Percentiles rank a stretch among this genome's conserved stretches.
Conservation (phyloP, 2,888 invertebrate genomes). For the Carpatolechia fugitivella region DNA sequence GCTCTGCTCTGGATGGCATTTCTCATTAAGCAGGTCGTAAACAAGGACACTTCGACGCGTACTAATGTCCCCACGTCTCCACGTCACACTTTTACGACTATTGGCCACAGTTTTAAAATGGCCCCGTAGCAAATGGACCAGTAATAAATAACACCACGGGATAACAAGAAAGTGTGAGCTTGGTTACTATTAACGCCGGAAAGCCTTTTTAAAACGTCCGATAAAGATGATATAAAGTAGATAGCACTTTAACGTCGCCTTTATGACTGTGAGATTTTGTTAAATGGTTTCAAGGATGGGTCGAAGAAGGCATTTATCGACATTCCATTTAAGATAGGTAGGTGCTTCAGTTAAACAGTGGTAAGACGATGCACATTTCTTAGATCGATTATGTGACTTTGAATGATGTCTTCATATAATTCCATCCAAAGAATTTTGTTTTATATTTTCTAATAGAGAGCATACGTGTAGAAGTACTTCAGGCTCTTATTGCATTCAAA, state of each 20-base stretch:
- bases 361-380: background rate
- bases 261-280: conserved; percentile 9
- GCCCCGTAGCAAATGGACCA: conserved; percentile 37
- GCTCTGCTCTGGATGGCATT: conserved; percentile 54
- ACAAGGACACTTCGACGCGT: conserved; percentile 65
- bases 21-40: conserved; percentile 70
- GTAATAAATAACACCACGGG: conserved; percentile 43
- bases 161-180: conserved; percentile 39
- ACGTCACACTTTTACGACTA: conserved; percentile 63
- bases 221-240: conserved; percentile 14
- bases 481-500: conserved; percentile 8
- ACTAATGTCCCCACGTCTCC: conserved; percentile 63
- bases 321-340: background rate
- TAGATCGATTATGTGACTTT: background rate
- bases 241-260: conserved; percentile 3
- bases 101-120: conserved; percentile 52
- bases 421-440: background rate
- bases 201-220: conserved; percentile 16
- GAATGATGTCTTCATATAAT: background rate
- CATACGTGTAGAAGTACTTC: background rate
- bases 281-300: background rate
- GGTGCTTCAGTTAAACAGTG: background rate
- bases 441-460: background rate
- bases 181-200: conserved; percentile 38
- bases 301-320: background rate